Base-by-base conservation (phyloP, 2,888 invertebrate species). In the Drosophila leonis region DNA sequence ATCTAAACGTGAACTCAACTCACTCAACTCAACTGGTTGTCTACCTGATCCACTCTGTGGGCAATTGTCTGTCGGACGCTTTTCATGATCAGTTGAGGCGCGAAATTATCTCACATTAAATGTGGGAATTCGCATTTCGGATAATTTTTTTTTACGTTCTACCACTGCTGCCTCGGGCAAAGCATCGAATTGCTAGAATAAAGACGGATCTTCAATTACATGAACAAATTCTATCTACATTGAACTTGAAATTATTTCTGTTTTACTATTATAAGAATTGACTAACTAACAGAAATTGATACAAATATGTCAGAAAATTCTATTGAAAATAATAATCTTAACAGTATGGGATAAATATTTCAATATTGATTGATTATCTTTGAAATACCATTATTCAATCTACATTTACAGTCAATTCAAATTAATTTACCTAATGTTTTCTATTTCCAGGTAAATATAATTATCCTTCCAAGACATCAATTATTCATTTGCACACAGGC, bases 101-200 rank as follows among this genome's bases (percentile, higher is more conserved):
- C 76, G 55, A 67, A 81, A 81, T 81, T 80, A 83, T 78, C 81
- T 83, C 72, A 75, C 86, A 70, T 83, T 77, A 72, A 76, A 86
- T 83, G 83, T 86, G 87, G 71, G 81, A 86, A 83, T 68, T 74
- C 55, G 59, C 54, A 51, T 57, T 61, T 66, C 41, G 39, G n/a
- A 68, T 35, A 20, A 44, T 63, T 62, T 44, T 57, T 15, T 4
- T 48, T 29, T 29, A 15, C 39, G 31, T 56, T 42, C 20, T n/a
- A 37, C 39, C 60, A 37, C 18, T 44, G n/a, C 44, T 35, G 41
- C 39, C 48, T 33, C 24, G n/a, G 48, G 20, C 64, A 12, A 27
- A 57, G 42, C 33, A 10, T 24, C 15, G n/a, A 39, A 24, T 46
- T 20, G 41, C 41, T 18, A 10, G 6, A 37, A 4, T 29, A 7